Evolutionary conservation across 2,888 invertebrate genomes (phyloP).

Genomic region (Heliconius hortense): DNA sequence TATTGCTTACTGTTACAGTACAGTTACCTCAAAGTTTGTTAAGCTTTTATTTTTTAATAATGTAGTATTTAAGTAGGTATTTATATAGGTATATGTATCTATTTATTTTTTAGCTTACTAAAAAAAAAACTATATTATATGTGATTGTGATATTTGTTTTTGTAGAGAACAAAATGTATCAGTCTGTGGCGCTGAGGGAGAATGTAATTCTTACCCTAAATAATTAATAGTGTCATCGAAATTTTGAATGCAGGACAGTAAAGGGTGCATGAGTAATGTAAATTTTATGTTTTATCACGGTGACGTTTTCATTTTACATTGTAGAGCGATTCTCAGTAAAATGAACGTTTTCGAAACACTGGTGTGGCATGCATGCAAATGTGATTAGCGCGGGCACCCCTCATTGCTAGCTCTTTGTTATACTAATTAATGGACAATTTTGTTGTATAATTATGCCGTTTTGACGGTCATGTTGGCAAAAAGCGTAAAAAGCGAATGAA

Average conservation of each 20-base stretch:
- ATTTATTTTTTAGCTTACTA: background rate
- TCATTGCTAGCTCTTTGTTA: slow-evolving; percentile 37
- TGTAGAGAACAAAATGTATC: slow-evolving; percentile 40
- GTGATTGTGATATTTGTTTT: slow-evolving; percentile 37
- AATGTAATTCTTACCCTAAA: slow-evolving; percentile 56
- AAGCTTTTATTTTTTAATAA: background rate
- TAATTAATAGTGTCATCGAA: slow-evolving; percentile 58
- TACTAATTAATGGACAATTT: slow-evolving; percentile 39
- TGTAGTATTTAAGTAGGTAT: background rate
- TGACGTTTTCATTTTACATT: slow-evolving; percentile 56
- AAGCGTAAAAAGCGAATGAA: background rate
- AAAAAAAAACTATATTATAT: slow-evolving; percentile 10
- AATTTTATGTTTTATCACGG: slow-evolving; percentile 50
- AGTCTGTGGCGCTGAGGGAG: slow-evolving; percentile 45
- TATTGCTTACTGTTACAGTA: too few relatives aligned
- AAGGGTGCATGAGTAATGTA: slow-evolving; percentile 51
- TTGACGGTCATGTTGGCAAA: slow-evolving; percentile 7
- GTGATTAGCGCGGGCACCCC: slow-evolving; percentile 41
- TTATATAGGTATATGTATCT: background rate
- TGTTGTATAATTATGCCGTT: slow-evolving; percentile 25
- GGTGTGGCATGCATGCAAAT: slow-evolving; percentile 49
- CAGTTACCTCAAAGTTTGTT: too few relatives aligned
- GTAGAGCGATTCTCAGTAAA: slow-evolving; percentile 53
- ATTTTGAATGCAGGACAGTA: slow-evolving; percentile 52
- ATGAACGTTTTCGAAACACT: slow-evolving; percentile 50